Evolutionary conservation across 2,113 vertebrate species (phyloP).

Genomic region (Barbus barbus): DNA sequence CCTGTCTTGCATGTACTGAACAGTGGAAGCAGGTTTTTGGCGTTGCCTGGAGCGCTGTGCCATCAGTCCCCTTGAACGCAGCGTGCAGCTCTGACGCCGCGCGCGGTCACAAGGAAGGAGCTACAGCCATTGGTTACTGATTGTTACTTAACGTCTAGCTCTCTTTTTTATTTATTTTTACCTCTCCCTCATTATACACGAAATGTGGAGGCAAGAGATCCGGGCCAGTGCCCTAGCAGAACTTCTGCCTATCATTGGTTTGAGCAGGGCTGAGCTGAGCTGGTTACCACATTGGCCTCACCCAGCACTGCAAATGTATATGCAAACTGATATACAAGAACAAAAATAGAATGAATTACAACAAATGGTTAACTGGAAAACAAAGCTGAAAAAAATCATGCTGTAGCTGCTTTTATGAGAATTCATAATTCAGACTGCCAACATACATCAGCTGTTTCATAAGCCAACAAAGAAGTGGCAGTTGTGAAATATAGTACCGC

Average conservation of each 20-base stretch:
- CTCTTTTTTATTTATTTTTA: background rate
- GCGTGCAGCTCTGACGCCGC: conserved; percentile 19
- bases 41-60: background rate
- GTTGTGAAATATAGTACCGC: background rate
- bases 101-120: conserved; percentile 3
- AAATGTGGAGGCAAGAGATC: background rate
- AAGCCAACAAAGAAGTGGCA: background rate
- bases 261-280: too few relatives aligned
- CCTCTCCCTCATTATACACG: background rate
- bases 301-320: background rate
- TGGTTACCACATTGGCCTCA: background rate
- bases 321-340: background rate
- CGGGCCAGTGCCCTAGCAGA: too few relatives aligned
- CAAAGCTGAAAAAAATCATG: background rate
- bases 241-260: background rate
- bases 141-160: background rate
- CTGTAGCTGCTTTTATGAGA: background rate
- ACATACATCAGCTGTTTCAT: too few relatives aligned
- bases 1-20: background rate
- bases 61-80: background rate
- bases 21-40: background rate
- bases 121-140: conserved; percentile 24
- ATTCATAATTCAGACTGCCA: background rate
- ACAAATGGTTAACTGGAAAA: background rate
- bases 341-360: background rate